phyloP scores from a whole-genome alignment of 2,888 invertebrate genomes.

The Caenorhabditis sp. region DNA sequence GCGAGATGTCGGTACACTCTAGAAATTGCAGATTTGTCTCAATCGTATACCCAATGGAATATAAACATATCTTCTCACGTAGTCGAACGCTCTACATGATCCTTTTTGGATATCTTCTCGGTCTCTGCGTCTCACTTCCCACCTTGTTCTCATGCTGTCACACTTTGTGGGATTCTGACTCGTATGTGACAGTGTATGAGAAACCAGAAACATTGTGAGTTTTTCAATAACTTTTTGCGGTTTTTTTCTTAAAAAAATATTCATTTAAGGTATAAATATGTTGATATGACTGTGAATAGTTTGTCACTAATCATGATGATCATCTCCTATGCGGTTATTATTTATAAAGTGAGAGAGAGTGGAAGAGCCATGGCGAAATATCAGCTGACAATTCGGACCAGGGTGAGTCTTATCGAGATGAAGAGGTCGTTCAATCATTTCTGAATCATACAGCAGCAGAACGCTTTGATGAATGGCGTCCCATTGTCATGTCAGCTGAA shows the following conservation, averaged over 20 bases:
- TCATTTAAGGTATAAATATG: constrained; percentile 59
- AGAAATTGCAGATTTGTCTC: constrained; percentile 62
- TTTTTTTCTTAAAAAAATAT: neutral
- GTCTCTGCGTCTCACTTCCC: constrained; percentile 60
- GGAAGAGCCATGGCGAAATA: constrained; percentile 65
- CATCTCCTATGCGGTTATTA: constrained; percentile 67
- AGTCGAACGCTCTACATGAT: constrained; percentile 46
- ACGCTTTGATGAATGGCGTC: constrained; percentile 49
- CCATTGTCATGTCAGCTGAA: constrained; percentile 45
- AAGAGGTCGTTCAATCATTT: no score
- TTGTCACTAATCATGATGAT: constrained; percentile 64
- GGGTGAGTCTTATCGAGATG: constrained; percentile 39
- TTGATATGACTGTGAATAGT: constrained; percentile 65
- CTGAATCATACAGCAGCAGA: constrained; percentile 58
- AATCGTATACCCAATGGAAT: constrained; percentile 68
- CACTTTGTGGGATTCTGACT: constrained; percentile 60
- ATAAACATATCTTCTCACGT: constrained; percentile 62
- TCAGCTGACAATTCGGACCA: constrained; percentile 60
- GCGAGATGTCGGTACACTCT: no score
- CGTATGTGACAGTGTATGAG: constrained; percentile 61
- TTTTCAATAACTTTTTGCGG: neutral
- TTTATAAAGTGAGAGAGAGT: constrained; percentile 65
- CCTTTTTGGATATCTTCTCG: constrained; percentile 48
- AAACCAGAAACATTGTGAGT: constrained; percentile 55
- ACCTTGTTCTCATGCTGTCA: constrained; percentile 67